Conservation (phyloP, 2,797 vertebrate genomes). For the Tachyglossus aculeatus region DNA sequence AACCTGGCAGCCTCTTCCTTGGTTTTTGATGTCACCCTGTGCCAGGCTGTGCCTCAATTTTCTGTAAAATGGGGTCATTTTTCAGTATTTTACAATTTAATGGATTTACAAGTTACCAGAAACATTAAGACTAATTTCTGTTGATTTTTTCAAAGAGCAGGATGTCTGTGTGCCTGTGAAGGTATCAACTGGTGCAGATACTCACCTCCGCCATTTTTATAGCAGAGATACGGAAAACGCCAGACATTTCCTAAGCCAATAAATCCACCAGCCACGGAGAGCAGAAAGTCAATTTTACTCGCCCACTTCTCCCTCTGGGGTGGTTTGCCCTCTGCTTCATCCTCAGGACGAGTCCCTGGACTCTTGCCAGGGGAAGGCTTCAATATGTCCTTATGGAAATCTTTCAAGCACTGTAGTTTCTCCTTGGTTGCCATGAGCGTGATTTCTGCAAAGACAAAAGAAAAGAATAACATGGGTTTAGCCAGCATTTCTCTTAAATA, state of each 20-base stretch:
- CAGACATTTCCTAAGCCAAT: slow-evolving; percentile 98
- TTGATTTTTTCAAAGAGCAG: too few relatives aligned
- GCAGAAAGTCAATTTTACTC: slow-evolving; percentile 98
- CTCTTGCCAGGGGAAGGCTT: slow-evolving; percentile 98
- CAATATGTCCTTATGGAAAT: slow-evolving; percentile 98
- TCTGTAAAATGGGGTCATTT: not conserved
- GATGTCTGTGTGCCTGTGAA: too few relatives aligned
- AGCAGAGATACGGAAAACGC: slow-evolving; percentile 99
- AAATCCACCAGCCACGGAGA: slow-evolving; percentile 96
- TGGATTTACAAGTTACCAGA: not conserved
- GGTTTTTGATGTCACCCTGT: too few relatives aligned
- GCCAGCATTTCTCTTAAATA: not conserved
- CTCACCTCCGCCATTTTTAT: slow-evolving; percentile 98
- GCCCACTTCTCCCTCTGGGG: slow-evolving; percentile 98
- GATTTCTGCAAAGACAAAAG: slow-evolving; percentile 49
- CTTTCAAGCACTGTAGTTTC: slow-evolving; percentile 96
- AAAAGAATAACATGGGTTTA: not conserved
- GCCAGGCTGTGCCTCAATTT: too few relatives aligned
- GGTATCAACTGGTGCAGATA: not conserved
- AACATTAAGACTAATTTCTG: too few relatives aligned
- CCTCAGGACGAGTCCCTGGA: slow-evolving; percentile 92
- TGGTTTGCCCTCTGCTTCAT: slow-evolving; percentile 93
- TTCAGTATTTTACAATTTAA: not conserved
- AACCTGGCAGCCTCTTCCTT: too few relatives aligned
- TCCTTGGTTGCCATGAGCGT: slow-evolving; percentile 95